These are phyloP conservation scores for Erethizon dorsatum DNA, from an alignment of 2,797 vertebrate species.

Conservation along the genomic window DNA sequence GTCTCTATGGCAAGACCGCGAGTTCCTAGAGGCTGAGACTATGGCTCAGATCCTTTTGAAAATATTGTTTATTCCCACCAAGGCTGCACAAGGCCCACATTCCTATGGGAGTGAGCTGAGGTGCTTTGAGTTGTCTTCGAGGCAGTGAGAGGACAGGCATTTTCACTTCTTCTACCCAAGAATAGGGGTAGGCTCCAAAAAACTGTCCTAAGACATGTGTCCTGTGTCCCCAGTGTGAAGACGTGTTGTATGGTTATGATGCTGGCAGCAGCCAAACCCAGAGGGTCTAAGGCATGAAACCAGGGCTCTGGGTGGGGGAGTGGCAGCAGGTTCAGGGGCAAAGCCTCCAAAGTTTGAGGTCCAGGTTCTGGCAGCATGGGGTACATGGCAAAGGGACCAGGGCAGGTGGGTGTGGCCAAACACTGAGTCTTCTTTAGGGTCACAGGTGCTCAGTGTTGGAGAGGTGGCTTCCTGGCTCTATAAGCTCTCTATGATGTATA, in stretches of 20 bases:
- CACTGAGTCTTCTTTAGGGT: background rate
- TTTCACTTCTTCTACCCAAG: background rate
- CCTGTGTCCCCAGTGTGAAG: background rate
- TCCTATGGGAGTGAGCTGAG: background rate
- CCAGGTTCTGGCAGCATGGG: background rate
- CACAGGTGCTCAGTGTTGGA: background rate
- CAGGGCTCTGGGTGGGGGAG: background rate
- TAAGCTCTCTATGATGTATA: background rate
- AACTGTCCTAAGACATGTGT: background rate
- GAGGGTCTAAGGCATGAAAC: background rate
- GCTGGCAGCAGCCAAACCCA: background rate
- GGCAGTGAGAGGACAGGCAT: background rate
- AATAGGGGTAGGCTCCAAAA: background rate
- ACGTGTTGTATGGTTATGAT: background rate
- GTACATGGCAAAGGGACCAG: fast-evolving
- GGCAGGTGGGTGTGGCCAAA: background rate
- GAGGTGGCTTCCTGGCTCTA: background rate
- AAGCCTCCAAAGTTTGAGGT: background rate
- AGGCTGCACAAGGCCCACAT: background rate
- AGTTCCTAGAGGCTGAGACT: constrained; percentile 41
- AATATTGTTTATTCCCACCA: background rate
- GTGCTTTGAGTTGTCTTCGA: constrained; percentile 27
- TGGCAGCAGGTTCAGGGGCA: background rate
- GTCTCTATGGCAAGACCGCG: constrained; percentile 49
- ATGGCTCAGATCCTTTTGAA: background rate